Percentiles rank a stretch among this genome's conserved stretches.
Conservation (phyloP, 2,113 vertebrate species). For the Tyrannus savana region DNA sequence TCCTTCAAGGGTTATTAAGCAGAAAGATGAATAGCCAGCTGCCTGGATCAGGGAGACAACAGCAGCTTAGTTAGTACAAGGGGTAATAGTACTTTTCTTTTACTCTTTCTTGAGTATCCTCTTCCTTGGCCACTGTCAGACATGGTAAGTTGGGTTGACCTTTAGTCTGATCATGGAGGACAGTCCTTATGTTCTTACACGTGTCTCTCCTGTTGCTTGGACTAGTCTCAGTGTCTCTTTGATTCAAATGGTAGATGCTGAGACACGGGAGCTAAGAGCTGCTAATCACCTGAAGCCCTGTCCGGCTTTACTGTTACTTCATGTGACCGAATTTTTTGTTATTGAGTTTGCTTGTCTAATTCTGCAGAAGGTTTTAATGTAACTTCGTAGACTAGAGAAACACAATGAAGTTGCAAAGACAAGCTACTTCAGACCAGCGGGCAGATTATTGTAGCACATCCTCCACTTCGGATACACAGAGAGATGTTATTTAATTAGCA, state of each 20-base stretch:
- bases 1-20: neutral
- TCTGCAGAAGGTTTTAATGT: neutral
- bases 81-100: neutral
- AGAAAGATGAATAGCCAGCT: neutral
- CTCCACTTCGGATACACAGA: neutral
- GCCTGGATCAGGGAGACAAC: neutral
- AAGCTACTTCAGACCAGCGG: neutral
- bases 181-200: neutral
- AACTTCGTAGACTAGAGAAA: neutral
- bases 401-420: neutral
- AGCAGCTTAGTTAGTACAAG: neutral
- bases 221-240: neutral
- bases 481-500: neutral
- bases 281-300: neutral
- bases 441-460: neutral
- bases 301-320: neutral
- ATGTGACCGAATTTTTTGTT: neutral
- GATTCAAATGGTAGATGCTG: neutral
- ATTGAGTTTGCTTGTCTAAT: neutral
- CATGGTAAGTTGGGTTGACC: neutral
- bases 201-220: neutral
- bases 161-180: neutral
- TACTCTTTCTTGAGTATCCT: neutral
- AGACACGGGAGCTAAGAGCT: neutral
- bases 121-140: neutral